phyloP scores from a whole-genome alignment of 2,797 vertebrate species.

The Pristis pectinata region DNA sequence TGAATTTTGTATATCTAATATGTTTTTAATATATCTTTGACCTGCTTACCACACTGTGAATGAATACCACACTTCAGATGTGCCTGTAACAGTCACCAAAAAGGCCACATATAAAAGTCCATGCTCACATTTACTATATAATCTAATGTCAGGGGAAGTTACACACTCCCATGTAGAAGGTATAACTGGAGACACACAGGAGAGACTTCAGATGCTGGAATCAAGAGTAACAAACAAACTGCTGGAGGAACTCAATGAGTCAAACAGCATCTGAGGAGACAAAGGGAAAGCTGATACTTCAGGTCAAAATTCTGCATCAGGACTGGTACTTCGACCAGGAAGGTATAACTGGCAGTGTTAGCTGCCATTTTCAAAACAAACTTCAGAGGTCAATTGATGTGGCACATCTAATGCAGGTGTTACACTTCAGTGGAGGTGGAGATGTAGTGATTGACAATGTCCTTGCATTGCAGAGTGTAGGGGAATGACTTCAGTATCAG shows the following conservation, averaged over 20 bases:
- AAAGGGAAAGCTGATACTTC: no score
- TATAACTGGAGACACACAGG: background rate
- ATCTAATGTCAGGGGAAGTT: background rate
- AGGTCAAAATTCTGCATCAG: no score
- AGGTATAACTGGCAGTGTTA: background rate
- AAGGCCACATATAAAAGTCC: background rate
- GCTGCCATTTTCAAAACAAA: background rate
- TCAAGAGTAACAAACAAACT: no score
- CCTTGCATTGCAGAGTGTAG: no score
- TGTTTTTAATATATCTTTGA: conserved; percentile 5
- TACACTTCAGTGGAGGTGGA: background rate
- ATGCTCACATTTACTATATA: background rate
- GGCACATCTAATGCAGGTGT: background rate
- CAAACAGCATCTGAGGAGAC: no score
- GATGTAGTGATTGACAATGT: no score
- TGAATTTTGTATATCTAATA: background rate
- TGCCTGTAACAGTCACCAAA: background rate
- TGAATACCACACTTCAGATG: background rate
- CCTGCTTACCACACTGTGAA: background rate
- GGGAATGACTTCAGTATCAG: no score
- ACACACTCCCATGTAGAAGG: background rate
- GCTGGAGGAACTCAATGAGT: no score
- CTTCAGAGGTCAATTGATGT: background rate
- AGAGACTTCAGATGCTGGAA: no score
- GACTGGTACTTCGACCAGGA: no score